Percentiles rank a stretch among this genome's conserved stretches.
Conservation (phyloP, 2,888 invertebrate genomes). For the Tridacna gigas region DNA sequence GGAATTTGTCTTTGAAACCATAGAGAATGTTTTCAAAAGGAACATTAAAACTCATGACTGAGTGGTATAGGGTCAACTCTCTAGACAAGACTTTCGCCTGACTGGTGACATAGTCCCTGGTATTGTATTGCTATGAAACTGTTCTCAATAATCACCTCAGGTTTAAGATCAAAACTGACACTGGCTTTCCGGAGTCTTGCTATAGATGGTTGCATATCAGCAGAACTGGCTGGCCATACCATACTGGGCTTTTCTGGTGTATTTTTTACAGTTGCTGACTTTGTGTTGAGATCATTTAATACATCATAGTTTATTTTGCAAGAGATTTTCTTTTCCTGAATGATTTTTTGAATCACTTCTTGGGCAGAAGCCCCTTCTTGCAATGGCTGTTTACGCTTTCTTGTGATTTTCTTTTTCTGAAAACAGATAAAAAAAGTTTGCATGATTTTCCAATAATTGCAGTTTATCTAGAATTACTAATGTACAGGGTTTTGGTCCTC, state of each 20-base stretch:
- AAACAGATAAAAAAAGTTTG: neutral
- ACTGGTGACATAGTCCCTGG: no score
- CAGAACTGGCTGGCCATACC: slow-evolving; percentile 13
- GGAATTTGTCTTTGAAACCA: no score
- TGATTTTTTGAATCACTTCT: slow-evolving; percentile 98
- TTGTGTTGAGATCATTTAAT: slow-evolving; percentile 89
- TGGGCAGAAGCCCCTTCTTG: slow-evolving; percentile 86
- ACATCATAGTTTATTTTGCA: slow-evolving; percentile 99
- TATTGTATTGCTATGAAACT: neutral
- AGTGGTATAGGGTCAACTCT: no score
- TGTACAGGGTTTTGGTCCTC: no score
- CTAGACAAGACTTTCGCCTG: no score
- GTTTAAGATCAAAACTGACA: slow-evolving; percentile 49
- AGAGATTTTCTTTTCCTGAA: slow-evolving; percentile 97
- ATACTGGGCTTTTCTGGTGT: slow-evolving; percentile 19
- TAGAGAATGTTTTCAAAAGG: no score
- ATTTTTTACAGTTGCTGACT: slow-evolving; percentile 32
- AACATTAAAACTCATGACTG: no score
- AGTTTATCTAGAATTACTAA: no score
- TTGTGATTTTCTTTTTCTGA: slow-evolving; percentile 71
- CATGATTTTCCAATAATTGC: no score
- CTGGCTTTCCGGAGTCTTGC: slow-evolving; percentile 65
- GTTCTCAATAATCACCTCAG: slow-evolving; percentile 30
- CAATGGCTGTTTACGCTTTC: slow-evolving; percentile 68
- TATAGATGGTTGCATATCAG: slow-evolving; percentile 37